Conservation (phyloP, 2,113 vertebrate genomes). For the Myrmophylax atrothorax region DNA sequence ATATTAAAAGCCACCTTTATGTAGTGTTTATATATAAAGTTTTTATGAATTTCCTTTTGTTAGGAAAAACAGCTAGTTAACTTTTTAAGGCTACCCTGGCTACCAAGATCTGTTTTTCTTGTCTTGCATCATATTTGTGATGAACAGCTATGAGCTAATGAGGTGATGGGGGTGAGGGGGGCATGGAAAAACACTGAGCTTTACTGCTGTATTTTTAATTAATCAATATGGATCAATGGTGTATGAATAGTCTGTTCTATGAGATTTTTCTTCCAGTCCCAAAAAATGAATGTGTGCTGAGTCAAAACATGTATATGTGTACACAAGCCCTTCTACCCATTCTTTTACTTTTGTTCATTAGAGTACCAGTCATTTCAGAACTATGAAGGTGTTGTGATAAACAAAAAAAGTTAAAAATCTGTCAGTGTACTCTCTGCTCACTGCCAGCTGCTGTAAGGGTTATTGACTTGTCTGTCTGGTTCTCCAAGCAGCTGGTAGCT, state of each 20-base stretch:
- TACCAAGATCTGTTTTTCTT: neutral
- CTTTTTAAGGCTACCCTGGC: conserved; percentile 4
- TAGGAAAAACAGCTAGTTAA: conserved; percentile 27
- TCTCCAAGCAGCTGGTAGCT: conserved; percentile 14
- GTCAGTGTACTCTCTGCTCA: neutral
- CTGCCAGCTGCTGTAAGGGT: neutral
- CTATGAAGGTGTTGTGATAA: neutral
- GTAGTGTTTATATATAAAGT: neutral
- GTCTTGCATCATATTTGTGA: neutral
- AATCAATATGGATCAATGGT: neutral
- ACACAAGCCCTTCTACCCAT: neutral
- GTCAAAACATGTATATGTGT: neutral
- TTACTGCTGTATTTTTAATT: neutral
- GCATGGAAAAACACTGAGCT: neutral
- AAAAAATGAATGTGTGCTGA: neutral
- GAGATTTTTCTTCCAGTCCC: neutral
- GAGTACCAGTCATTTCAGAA: neutral
- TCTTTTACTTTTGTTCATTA: neutral
- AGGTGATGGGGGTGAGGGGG: neutral
- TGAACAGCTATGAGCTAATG: neutral
- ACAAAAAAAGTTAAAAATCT: neutral
- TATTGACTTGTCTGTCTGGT: neutral
- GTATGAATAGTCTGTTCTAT: neutral
- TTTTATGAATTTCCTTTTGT: conserved; percentile 6
- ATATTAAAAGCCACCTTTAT: neutral